A percentile compares a stretch with the other conserved stretches of the same genome.
phyloP scores from a whole-genome alignment of 2,888 invertebrate genomes.

The Rhopalosiphum nymphaeae region DNA sequence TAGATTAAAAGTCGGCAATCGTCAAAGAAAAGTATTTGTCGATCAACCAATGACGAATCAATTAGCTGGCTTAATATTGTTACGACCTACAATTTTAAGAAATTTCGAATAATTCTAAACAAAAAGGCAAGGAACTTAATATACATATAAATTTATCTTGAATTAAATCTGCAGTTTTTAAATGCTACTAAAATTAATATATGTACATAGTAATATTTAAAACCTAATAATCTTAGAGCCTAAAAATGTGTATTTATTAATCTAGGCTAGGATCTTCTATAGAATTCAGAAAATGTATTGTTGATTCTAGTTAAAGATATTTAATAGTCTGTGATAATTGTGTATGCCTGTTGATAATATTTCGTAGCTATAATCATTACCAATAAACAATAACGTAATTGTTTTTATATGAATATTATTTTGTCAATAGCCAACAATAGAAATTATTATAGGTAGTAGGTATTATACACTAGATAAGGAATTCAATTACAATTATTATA shows the following conservation, averaged over 20 bases:
- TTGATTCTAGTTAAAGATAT: not conserved
- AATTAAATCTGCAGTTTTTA: not conserved
- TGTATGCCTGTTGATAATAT: not conserved
- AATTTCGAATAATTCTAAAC: not conserved
- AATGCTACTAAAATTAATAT: not conserved
- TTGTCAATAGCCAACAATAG: not conserved
- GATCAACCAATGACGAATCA: not conserved
- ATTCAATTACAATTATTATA: not conserved
- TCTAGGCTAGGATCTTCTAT: not conserved
- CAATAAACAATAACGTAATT: not conserved
- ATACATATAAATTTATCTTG: not conserved
- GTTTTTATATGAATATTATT: not conserved
- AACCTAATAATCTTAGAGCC: not conserved
- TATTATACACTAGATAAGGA: not conserved
- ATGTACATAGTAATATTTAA: not conserved
- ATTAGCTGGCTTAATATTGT: not conserved
- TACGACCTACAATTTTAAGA: not conserved
- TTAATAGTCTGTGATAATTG: not conserved
- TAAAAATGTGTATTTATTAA: not conserved
- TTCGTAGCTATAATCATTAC: not conserved
- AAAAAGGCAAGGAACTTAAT: not conserved
- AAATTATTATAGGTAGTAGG: not conserved
- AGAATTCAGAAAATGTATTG: not conserved
- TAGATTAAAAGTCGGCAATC: not conserved
- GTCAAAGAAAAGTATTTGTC: not conserved